Evolutionary conservation across 2,888 invertebrate genomes (phyloP), one percentile per base, ranked within the genome.

Genomic region (Mythimna lalbum): DNA sequence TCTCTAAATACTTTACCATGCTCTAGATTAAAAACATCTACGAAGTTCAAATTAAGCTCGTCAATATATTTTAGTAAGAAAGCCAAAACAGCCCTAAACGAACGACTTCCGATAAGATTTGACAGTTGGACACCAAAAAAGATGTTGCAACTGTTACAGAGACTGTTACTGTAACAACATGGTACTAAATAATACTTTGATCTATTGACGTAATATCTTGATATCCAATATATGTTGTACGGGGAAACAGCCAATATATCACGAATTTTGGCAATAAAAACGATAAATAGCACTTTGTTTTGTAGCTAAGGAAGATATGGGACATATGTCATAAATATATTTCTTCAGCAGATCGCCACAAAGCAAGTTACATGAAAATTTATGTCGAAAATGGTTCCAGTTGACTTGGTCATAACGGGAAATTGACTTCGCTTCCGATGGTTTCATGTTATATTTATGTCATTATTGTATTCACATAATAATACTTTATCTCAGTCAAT

Each of bases 241-340:
- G 33, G 31, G 69, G 67, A 69, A 76, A 61, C 55, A 33, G 39
- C n/a, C 63, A 36, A 64, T 83, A 71, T 49, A 71, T 81, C 69
- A 83, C 7, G 23, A 79, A 57, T 71, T 73, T 73, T 78, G 71
- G 76, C 81, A 76, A 73, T 82, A 83, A 83, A 81, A 81, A 67
- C 73, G 80, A 77, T 70, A 81, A 64, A 81, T 71, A 78, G 63
- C 78, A 73, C 73, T 76, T 83, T 81, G 69, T 83, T 78, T 65
- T 68, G 69, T 69, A 47, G 67, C 72, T 53, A 65, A 56, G 49
- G 53, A 64, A 67, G 62, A 70, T 66, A 76, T 65, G 67, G 23
- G 17, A 36, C 62, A 67, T 69, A 61, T 63, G 60, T 62, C 72
- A 75, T 53, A 65, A 60, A 68, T 72, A 23, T 59, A n/a, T 56